Evolutionary conservation across 1,140 invertebrate species (phyloP).

Genomic region (Agraylea sexmaculata): DNA sequence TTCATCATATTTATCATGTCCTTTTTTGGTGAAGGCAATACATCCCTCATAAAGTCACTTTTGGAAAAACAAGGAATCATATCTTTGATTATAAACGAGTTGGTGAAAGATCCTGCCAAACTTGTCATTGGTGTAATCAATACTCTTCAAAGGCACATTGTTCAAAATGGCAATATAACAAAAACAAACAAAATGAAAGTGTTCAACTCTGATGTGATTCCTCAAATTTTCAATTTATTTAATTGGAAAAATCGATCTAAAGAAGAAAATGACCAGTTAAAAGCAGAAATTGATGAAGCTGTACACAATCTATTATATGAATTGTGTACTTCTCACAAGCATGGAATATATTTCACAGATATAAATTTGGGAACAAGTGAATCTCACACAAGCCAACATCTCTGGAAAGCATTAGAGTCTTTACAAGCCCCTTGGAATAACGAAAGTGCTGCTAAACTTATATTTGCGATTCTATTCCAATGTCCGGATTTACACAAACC

Average conservation of each 20-base stretch:
- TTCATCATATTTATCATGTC: constrained; percentile 64
- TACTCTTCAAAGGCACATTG: constrained; percentile 53
- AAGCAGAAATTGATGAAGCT: constrained; percentile 42
- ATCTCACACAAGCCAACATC: constrained; percentile 47
- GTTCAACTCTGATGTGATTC: constrained; percentile 54
- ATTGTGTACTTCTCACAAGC: constrained; percentile 55
- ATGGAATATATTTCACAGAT: constrained; percentile 57
- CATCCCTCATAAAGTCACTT: constrained; percentile 48
- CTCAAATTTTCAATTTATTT: constrained; percentile 55
- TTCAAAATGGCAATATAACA: constrained; percentile 51
- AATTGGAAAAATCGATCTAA: constrained; percentile 54
- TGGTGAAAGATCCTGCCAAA: constrained; percentile 54
- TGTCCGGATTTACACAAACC: constrained; percentile 62
- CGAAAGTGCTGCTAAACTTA: constrained; percentile 47
- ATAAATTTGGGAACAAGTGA: constrained; percentile 43
- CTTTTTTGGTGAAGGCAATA: constrained; percentile 57
- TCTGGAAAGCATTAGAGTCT: constrained; percentile 49
- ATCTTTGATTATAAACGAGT: constrained; percentile 48
- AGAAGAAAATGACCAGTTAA: constrained; percentile 33
- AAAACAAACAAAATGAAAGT: constrained; percentile 63
- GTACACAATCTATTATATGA: constrained; percentile 53
- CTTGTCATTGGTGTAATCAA: constrained; percentile 52
- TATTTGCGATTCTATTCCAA: constrained; percentile 49
- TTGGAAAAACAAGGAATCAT: constrained; percentile 56
- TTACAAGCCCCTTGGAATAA: constrained; percentile 54